These are phyloP conservation scores for Petrocephalus schoutedeni DNA, from an alignment of 2,797 vertebrate genomes.

Conservation along the genomic window DNA sequence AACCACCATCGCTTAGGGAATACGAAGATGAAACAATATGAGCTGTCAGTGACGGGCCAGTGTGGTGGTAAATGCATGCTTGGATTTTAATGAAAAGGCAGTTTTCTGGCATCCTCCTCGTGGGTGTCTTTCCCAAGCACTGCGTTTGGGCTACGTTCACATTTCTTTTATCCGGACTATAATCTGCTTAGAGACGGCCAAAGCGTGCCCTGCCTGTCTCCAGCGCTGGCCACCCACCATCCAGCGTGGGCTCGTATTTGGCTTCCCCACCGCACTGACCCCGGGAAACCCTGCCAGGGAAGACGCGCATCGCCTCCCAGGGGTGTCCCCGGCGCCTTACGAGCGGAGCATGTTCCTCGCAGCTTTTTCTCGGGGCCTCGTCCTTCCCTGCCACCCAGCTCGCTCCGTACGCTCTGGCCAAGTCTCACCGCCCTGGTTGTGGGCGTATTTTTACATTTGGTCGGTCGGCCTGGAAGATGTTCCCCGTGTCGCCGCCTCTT, in stretches of 20 bases:
- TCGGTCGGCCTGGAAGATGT: background rate
- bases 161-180: background rate
- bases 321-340: background rate
- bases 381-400: slow-evolving; percentile 10
- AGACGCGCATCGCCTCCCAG: background rate
- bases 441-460: background rate
- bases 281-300: background rate
- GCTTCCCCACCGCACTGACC: background rate
- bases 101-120: background rate
- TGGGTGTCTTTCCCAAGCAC: background rate
- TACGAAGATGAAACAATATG: background rate
- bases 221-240: slow-evolving; percentile 17
- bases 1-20: background rate
- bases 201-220: background rate
- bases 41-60: background rate
- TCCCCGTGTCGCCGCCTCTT: background rate
- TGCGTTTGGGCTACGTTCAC: background rate
- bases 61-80: background rate
- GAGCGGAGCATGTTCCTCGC: background rate
- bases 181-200: slow-evolving; percentile 1
- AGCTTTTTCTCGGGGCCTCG: background rate
- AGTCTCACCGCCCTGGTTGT: background rate
- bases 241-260: background rate
- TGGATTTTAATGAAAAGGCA: slow-evolving; percentile 16
- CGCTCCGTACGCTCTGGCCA: background rate